phyloP scores from a whole-genome alignment of 1,140 invertebrate species.

The Bombus fervidus region DNA sequence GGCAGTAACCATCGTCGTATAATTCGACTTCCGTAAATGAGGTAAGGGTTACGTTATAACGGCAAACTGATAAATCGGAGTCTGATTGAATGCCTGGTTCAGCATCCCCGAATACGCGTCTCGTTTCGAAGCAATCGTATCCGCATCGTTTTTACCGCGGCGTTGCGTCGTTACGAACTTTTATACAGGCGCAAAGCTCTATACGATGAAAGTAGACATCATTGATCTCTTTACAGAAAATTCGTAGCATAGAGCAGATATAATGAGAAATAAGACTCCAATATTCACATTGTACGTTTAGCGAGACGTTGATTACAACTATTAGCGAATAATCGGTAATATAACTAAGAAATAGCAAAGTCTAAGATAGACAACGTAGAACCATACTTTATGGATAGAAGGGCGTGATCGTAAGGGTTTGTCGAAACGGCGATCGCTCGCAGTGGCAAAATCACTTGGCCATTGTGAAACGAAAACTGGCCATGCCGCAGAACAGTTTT shows the following conservation, averaged over 20 bases:
- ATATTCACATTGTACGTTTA: neutral
- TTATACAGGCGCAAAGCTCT: neutral
- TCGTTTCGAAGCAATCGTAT: neutral
- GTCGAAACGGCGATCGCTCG: conserved; percentile 13
- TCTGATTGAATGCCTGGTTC: conserved; percentile 10
- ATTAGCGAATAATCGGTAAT: neutral
- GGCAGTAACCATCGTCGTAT: conserved; percentile 37
- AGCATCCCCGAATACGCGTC: neutral
- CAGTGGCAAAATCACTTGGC: conserved; percentile 43
- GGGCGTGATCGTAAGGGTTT: neutral
- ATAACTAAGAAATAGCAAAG: neutral
- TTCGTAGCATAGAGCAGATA: too few species aligned
- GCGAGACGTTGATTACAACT: neutral
- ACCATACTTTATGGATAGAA: neutral
- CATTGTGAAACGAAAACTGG: conserved; percentile 49
- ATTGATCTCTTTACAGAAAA: neutral
- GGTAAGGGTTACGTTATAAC: conserved; percentile 24
- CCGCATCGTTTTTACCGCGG: neutral
- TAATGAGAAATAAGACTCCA: neutral
- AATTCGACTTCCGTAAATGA: conserved; percentile 58
- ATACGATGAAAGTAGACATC: too few species aligned
- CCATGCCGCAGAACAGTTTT: conserved; percentile 57
- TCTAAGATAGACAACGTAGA: too few species aligned
- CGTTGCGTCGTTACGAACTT: neutral
- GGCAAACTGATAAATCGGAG: conserved; percentile 14